Base-by-base conservation (phyloP, 2,888 invertebrate species). In the Ochropleura leucogaster region DNA sequence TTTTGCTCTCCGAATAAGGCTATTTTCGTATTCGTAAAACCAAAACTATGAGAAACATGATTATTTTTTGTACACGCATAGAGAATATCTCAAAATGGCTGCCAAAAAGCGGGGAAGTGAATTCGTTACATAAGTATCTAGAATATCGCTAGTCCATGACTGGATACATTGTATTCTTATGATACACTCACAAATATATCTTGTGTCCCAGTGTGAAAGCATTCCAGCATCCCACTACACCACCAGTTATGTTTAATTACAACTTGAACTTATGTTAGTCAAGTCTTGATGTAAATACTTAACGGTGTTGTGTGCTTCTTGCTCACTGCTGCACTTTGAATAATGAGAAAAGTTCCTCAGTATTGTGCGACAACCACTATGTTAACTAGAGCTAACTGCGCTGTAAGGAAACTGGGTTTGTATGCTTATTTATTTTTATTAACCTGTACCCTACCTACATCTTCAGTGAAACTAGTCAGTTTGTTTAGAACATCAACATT, bases 321-420 rank as follows among this genome's bases (percentile, higher is more conserved):
- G 78, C 76, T 62, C 60, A 77, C 70, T 73, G 44, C 65, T 74
- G 73, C 79, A 65, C 83, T 69, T 69, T 87, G 81, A 85, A 80
- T 86, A 86, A 87, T 87, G 85, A 86, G 85, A 83, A 86, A 86
- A 86, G 68, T 86, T 85, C 63, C 40, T 10, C 68, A 64, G 80
- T 64, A 83, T 80, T 82, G 66, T 82, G 63, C 63, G 71, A 80
- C 84, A 84, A 55, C 49, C 76, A 44, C 68, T 70, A 53, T 64
- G 76, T 67, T 84, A 75, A 83, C 71, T 80, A 14, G 63, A n/a
- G 44, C 63, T 75, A 72, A 70, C 74, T 68, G 64, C 18, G 40
- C 12, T 53, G 12, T 20, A 66, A 73, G 73, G 59, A 51, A 75
- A 75, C 80, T 69, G 4, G 68, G 68, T 51, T 60, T 64, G 64